Evolutionary conservation across 2,113 vertebrate genomes (phyloP).

Genomic region (Nannospalax galili): DNA sequence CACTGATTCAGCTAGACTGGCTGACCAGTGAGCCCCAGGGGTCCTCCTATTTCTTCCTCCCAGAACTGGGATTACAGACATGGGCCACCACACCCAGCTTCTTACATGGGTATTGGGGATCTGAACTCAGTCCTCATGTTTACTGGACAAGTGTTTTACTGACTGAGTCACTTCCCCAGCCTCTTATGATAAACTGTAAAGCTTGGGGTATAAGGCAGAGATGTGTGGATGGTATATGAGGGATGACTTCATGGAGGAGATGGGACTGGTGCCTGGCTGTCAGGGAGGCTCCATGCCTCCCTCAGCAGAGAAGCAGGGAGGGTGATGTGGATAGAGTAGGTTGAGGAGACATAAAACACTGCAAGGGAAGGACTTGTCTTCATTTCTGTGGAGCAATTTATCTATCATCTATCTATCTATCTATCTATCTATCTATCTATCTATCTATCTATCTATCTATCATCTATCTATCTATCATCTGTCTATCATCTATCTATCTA

Average conservation of each 20-base stretch:
- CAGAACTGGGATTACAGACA: not conserved
- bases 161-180: not conserved
- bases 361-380: not conserved
- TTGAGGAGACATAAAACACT: not conserved
- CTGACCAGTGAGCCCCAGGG: not conserved
- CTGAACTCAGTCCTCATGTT: not conserved
- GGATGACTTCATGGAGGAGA: not conserved
- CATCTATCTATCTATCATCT: not conserved
- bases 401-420: not conserved
- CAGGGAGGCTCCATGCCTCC: not conserved
- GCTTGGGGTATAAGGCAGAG: not conserved
- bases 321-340: too few species aligned
- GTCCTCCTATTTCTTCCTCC: not conserved
- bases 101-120: not conserved
- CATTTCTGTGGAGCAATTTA: not conserved
- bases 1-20: too few species aligned
- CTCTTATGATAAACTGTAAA: not conserved
- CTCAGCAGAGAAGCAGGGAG: not conserved
- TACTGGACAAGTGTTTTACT: not conserved
- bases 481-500: not conserved
- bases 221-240: fast-evolving
- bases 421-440: not conserved
- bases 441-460: not conserved
- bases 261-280: not conserved
- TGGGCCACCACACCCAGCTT: not conserved